Percentiles rank a stretch among this genome's conserved stretches.
Conservation (phyloP, 2,797 vertebrate genomes). For the Urophycis tenuis region DNA sequence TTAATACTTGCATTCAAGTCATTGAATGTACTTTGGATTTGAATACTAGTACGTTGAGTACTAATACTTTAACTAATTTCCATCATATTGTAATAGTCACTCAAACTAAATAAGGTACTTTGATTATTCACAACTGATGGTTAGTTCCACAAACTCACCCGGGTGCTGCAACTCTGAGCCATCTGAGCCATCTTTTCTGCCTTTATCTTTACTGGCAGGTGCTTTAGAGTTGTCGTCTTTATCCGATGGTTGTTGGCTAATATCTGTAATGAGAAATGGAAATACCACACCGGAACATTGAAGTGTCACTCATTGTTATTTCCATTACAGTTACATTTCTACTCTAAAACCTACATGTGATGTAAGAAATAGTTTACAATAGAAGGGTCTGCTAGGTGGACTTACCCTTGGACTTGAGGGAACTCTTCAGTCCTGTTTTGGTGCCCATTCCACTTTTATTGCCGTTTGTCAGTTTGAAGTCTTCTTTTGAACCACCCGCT, state of each 20-base stretch:
- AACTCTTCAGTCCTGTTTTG: conserved; percentile 20
- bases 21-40: background rate
- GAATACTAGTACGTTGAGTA: background rate
- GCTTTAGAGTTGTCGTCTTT: background rate
- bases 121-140: background rate
- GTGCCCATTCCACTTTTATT: conserved; percentile 13
- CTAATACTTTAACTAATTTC: background rate
- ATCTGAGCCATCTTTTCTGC: background rate
- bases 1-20: background rate
- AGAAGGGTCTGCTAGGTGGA: background rate
- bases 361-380: background rate
- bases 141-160: background rate
- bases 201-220: background rate
- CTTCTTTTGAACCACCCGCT: conserved; percentile 4
- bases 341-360: background rate
- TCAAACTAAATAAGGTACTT: background rate
- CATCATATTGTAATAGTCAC: background rate
- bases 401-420: background rate
- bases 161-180: background rate
- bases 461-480: background rate
- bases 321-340: background rate
- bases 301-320: background rate
- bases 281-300: background rate
- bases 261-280: background rate
- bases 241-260: background rate